phyloP scores from a whole-genome alignment of 2,797 vertebrate species.

The Tapirus indicus region DNA sequence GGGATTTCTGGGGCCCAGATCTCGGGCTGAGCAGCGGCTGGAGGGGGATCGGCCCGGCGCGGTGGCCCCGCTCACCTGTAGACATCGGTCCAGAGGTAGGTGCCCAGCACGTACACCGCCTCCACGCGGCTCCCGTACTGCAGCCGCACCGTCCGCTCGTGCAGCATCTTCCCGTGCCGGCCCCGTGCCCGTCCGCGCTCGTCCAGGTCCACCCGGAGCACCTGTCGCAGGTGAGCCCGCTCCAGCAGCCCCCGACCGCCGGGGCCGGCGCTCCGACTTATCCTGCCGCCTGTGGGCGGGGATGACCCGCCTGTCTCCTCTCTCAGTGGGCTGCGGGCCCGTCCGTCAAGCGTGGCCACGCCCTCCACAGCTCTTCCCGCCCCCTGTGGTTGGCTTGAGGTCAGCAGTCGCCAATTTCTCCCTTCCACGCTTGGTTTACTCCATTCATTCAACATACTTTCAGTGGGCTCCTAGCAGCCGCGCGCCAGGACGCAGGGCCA shows the following conservation, averaged over 20 bases:
- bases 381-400: neutral
- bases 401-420: neutral
- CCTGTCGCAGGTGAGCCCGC: constrained; percentile 16
- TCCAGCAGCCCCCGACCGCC: accelerated
- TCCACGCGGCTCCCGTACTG: constrained; percentile 87
- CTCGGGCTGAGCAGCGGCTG: too few species aligned
- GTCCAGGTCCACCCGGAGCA: accelerated
- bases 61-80: constrained; percentile 86
- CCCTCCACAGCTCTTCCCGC: neutral
- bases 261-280: neutral
- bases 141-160: constrained; percentile 90
- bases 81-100: constrained; percentile 88
- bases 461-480: neutral
- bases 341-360: constrained; percentile 43
- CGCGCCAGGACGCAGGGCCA: neutral
- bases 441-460: neutral
- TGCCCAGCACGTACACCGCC: constrained; percentile 91
- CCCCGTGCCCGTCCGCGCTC: accelerated
- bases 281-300: accelerated
- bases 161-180: constrained; percentile 83
- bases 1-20: neutral
- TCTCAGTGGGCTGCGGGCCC: neutral
- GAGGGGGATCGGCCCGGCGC: neutral
- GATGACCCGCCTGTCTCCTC: neutral
- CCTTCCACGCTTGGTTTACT: neutral